These are phyloP conservation scores for Phyto melanocephala DNA, from an alignment of 2,888 invertebrate species.

Conservation along the genomic window DNA sequence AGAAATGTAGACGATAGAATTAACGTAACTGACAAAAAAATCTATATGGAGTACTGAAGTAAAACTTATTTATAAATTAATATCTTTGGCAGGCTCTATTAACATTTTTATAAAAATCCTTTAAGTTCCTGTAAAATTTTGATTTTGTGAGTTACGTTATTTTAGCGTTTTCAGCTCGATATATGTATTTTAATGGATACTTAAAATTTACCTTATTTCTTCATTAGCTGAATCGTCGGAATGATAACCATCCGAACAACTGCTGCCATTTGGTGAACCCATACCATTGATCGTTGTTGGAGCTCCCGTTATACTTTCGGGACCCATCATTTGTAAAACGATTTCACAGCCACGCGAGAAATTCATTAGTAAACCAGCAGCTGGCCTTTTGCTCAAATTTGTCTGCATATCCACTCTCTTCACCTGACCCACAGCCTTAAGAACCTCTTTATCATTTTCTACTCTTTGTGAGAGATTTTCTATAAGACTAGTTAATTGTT, in stretches of 20 bases:
- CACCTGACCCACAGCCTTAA: constrained; percentile 85
- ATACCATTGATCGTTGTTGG: constrained; percentile 78
- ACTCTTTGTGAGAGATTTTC: constrained; percentile 87
- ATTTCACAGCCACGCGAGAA: constrained; percentile 87
- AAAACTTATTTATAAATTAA: too few relatives aligned
- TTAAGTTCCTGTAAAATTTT: too few relatives aligned
- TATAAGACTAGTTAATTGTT: constrained; percentile 85
- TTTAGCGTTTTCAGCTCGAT: too few relatives aligned
- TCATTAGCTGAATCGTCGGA: constrained; percentile 84
- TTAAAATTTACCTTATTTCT: constrained; percentile 74
- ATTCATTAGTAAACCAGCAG: constrained; percentile 86
- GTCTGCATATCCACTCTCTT: constrained; percentile 83
- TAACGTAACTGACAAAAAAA: too few relatives aligned
- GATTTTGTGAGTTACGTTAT: too few relatives aligned
- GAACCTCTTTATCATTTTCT: constrained; percentile 93
- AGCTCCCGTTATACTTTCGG: constrained; percentile 74
- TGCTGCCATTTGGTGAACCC: constrained; percentile 78
- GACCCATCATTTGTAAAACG: constrained; percentile 87
- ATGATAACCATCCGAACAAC: constrained; percentile 90
- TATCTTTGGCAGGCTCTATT: too few relatives aligned
- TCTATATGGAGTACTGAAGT: too few relatives aligned
- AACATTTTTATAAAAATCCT: too few relatives aligned
- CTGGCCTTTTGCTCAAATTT: constrained; percentile 83
- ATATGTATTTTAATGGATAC: too few relatives aligned
- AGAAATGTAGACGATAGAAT: too few relatives aligned